Evolutionary conservation across 2,888 invertebrate genomes (phyloP).

Genomic region (Allygus modestus): DNA sequence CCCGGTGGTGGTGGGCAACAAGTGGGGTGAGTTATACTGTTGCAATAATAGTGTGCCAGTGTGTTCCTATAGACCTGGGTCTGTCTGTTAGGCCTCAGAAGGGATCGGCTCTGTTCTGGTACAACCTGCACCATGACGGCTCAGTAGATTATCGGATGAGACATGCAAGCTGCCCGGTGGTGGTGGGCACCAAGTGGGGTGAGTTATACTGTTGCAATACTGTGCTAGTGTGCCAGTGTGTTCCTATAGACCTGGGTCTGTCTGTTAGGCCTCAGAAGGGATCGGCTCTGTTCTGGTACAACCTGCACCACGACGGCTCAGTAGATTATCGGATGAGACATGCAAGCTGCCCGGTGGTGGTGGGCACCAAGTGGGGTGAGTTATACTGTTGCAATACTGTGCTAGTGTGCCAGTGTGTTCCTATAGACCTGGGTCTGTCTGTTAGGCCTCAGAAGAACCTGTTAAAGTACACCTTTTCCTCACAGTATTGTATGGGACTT

Average conservation of each 20-base stretch:
- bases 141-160: constrained; percentile 78
- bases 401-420: constrained; percentile 81
- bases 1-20: constrained; percentile 78
- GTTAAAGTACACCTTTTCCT: no score
- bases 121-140: constrained; percentile 77
- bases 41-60: no score
- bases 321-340: constrained; percentile 78
- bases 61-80: constrained; percentile 79
- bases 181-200: constrained; percentile 74
- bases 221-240: no score
- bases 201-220: no score
- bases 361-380: constrained; percentile 73
- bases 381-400: no score
- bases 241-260: constrained; percentile 78
- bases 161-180: constrained; percentile 80
- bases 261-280: constrained; percentile 78
- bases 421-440: constrained; percentile 77
- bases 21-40: constrained; percentile 34
- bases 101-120: constrained; percentile 80
- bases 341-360: constrained; percentile 79
- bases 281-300: constrained; percentile 80
- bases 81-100: constrained; percentile 77
- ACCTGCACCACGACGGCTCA: constrained; percentile 77
- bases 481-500: no score
- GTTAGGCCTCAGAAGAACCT: constrained; percentile 77